Evolutionary conservation across 2,797 vertebrate genomes (phyloP).

Genomic region (Megalops cyprinoides): DNA sequence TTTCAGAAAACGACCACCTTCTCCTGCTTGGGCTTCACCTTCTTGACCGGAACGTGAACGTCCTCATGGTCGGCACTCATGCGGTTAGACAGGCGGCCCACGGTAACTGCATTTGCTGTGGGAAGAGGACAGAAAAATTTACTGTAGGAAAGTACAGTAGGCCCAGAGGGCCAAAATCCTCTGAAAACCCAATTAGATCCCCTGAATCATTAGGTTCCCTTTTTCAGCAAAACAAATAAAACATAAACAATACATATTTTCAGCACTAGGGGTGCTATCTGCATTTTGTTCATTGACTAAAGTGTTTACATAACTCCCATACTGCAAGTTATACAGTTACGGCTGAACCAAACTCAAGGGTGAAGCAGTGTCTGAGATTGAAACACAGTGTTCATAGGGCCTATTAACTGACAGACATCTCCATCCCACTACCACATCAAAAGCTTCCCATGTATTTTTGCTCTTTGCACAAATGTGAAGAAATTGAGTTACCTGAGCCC

Average conservation of each 20-base stretch:
- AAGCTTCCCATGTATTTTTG: not conserved
- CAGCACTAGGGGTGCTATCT: no score
- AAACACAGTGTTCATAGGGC: no score
- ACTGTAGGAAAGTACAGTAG: not conserved
- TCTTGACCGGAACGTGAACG: conserved; percentile 67
- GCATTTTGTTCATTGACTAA: no score
- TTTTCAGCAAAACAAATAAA: not conserved
- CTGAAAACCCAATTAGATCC: not conserved
- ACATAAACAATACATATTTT: no score
- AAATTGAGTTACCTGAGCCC: conserved; percentile 74
- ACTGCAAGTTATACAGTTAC: no score
- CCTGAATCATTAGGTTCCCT: not conserved
- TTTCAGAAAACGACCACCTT: conserved; percentile 88
- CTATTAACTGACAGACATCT: no score
- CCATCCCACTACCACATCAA: no score
- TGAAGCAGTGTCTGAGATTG: no score
- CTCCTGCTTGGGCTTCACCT: conserved; percentile 65
- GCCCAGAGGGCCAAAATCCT: not conserved
- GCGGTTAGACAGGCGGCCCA: conserved; percentile 83
- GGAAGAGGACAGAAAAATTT: not conserved
- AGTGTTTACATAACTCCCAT: no score
- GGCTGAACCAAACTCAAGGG: no score
- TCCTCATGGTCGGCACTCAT: conserved; percentile 94
- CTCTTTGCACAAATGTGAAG: not conserved
- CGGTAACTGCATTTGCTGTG: conserved; percentile 79